phyloP scores from a whole-genome alignment of 2,888 invertebrate species.

The Drosophila mulleri region DNA sequence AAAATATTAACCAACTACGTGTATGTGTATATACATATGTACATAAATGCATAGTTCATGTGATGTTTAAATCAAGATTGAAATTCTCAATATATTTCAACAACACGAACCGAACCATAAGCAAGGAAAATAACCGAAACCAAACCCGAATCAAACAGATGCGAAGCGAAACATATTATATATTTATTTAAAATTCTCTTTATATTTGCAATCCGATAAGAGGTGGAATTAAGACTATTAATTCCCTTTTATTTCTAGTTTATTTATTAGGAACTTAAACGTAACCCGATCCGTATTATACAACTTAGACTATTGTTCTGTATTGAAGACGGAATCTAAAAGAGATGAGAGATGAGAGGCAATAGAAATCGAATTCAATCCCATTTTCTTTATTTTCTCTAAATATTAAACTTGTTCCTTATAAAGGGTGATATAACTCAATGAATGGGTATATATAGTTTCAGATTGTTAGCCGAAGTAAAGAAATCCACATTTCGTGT shows the following conservation, averaged over 20 bases:
- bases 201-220: not conserved
- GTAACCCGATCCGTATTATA: too few relatives aligned
- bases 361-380: not conserved
- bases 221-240: too few relatives aligned
- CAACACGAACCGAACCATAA: not conserved
- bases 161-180: not conserved
- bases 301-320: too few relatives aligned
- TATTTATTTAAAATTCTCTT: not conserved
- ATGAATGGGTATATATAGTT: not conserved
- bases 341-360: not conserved
- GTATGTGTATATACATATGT: not conserved
- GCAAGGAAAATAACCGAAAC: not conserved
- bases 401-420: not conserved
- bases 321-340: not conserved
- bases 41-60: constrained; percentile 8
- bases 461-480: not conserved
- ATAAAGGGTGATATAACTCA: not conserved
- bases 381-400: not conserved
- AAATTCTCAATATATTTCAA: not conserved
- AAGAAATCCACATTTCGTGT: not conserved
- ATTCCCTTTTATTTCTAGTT: too few relatives aligned
- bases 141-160: not conserved
- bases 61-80: constrained; percentile 9
- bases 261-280: too few relatives aligned
- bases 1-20: constrained; percentile 67